These are phyloP conservation scores for Schizaphis graminum DNA, from an alignment of 2,888 invertebrate genomes.

Conservation along the genomic window DNA sequence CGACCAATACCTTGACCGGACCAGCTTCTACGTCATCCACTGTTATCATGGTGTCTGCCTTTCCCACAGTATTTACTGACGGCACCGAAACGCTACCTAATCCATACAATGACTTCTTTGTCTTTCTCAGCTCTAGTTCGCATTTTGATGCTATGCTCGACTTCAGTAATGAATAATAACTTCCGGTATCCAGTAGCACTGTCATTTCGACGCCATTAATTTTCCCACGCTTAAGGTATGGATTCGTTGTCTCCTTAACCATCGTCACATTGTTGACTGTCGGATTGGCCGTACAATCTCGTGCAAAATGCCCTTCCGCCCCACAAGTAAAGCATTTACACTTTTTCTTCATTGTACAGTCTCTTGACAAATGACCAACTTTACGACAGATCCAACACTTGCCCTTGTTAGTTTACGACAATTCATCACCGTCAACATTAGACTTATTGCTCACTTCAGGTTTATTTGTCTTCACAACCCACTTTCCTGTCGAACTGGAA, in stretches of 20 bases:
- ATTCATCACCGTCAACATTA: no score
- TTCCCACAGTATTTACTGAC: not conserved
- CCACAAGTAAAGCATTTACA: no score
- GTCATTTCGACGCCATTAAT: not conserved
- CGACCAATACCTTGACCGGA: not conserved
- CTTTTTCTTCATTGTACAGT: no score
- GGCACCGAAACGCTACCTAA: not conserved
- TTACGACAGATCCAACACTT: no score
- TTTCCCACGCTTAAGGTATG: not conserved
- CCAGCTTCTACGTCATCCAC: not conserved
- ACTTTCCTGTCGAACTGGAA: no score
- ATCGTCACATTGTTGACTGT: not conserved
- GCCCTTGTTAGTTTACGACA: no score
- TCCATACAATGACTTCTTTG: not conserved
- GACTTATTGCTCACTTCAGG: no score
- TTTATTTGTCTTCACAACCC: no score
- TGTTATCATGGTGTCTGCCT: not conserved
- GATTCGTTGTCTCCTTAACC: not conserved
- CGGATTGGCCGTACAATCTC: not conserved
- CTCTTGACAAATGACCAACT: no score
- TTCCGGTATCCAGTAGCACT: not conserved
- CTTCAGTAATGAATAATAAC: not conserved
- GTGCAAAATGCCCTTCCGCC: not conserved
- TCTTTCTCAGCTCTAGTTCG: not conserved
- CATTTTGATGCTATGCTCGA: not conserved